Conservation (phyloP, 2,113 vertebrate species). For the Pleuronectes platessa region DNA sequence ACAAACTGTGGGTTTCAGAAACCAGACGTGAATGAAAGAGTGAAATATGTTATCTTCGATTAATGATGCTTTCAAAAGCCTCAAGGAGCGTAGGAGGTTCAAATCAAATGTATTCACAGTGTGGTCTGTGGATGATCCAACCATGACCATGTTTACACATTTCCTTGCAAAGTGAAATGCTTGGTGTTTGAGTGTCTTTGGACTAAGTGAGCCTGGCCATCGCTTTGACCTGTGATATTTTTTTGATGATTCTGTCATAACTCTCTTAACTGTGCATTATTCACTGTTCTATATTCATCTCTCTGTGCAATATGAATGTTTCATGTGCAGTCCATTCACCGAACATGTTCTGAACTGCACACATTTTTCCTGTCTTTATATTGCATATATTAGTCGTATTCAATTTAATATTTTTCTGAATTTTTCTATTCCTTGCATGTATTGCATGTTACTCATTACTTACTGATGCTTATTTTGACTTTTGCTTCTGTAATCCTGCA, state of each 20-base stretch:
- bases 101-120: neutral
- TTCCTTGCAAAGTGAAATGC: conserved; percentile 14
- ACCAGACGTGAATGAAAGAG: conserved; percentile 13
- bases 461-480: no score
- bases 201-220: neutral
- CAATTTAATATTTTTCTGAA: no score
- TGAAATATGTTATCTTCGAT: neutral
- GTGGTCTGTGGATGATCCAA: no score
- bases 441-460: no score
- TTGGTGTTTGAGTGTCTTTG: neutral
- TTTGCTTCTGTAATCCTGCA: no score
- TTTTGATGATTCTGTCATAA: neutral
- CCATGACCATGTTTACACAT: neutral
- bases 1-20: conserved; percentile 5
- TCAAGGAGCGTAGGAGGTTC: conserved; percentile 10
- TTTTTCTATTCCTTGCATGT: neutral
- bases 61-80: conserved; percentile 42
- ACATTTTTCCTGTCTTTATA: no score
- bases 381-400: no score
- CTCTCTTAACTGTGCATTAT: no score
- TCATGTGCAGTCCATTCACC: no score
- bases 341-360: no score
- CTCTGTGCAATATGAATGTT: no score
- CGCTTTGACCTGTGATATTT: neutral
- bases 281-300: no score